These are phyloP conservation scores for Flexamia atlantica DNA, from an alignment of 2,888 invertebrate species.

Conservation along the genomic window DNA sequence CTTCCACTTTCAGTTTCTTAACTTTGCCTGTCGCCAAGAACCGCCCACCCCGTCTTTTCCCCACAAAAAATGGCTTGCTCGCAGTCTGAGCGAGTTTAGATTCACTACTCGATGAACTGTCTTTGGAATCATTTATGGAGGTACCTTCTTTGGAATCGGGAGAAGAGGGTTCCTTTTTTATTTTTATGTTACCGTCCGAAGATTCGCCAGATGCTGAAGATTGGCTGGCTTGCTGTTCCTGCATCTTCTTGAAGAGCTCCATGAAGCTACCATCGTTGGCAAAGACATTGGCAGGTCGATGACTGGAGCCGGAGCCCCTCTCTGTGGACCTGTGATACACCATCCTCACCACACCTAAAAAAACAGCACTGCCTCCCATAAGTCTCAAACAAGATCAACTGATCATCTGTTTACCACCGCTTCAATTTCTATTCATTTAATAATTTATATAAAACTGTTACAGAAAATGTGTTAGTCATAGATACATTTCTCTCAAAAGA, in stretches of 20 bases:
- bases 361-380: slow-evolving; percentile 71
- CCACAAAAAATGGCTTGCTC: slow-evolving; percentile 79
- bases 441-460: too few species aligned
- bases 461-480: too few species aligned
- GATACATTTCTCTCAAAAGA: too few species aligned
- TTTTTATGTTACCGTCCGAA: slow-evolving; percentile 46
- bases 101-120: slow-evolving; percentile 35
- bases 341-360: slow-evolving; percentile 68
- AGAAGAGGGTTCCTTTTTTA: background rate
- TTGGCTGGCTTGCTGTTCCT: slow-evolving; percentile 75
- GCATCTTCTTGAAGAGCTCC: slow-evolving; percentile 95
- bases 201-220: slow-evolving; percentile 8
- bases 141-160: slow-evolving; percentile 72
- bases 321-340: slow-evolving; percentile 71
- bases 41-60: slow-evolving; percentile 91
- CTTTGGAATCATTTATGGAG: slow-evolving; percentile 67
- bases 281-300: slow-evolving; percentile 80
- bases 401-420: background rate
- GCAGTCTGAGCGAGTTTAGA: slow-evolving; percentile 72
- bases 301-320: slow-evolving; percentile 53
- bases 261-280: slow-evolving; percentile 95
- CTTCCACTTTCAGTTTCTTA: slow-evolving; percentile 86
- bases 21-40: slow-evolving; percentile 94
- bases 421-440: background rate
- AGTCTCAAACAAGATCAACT: slow-evolving; percentile 63